Evolutionary conservation across 2,888 invertebrate species (phyloP), one percentile per base, ranked within the genome.

Genomic region (Cantharis rufa): DNA sequence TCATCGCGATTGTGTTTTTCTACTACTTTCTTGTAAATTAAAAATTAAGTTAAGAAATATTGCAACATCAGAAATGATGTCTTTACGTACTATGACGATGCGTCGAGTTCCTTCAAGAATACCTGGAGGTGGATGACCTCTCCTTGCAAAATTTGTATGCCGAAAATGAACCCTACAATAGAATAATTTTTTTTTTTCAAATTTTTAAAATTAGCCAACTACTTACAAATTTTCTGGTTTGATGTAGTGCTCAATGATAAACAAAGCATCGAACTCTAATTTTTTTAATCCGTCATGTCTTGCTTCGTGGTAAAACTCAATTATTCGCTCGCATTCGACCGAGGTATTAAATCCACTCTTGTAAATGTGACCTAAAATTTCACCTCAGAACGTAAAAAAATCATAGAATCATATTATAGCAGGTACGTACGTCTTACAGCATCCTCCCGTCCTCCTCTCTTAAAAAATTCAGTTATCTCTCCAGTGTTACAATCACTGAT

Each of bases 241-340:
- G 0, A 89, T 88, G 81, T 91, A 94, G 78, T 90, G 86, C 80
- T 93, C 91, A 2, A 89, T 88, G 70, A 93, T 89, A 15, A 88
- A 88, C 1, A 90, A 84, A 0, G 89, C 87, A 1, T 90, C 88
- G 81, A 92, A 89, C 80, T 91, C 90, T 2, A 94, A 85, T 78
- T 89, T 90, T 1, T 89, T 87, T 61, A 96, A 89, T 3, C 94
- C 94, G 85, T 97, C 96, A 7, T 93, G 86, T 2, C 96, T 90
- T 0, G 94, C 92, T 78, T 88, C 84, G 83, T 89, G 82, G 83
- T 91, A 92, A 86, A 90, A 92, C 75, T 88, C 85, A 64, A 91
- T 84, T 1, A 84, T 86, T 78, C 90, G 85, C 71, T 85, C 83
- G n/a, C 84, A 84, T 18, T 88, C 87, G 0, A 86, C 83, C 7